phyloP scores from a whole-genome alignment of 2,888 invertebrate genomes.

The Thymelicus sylvestris region DNA sequence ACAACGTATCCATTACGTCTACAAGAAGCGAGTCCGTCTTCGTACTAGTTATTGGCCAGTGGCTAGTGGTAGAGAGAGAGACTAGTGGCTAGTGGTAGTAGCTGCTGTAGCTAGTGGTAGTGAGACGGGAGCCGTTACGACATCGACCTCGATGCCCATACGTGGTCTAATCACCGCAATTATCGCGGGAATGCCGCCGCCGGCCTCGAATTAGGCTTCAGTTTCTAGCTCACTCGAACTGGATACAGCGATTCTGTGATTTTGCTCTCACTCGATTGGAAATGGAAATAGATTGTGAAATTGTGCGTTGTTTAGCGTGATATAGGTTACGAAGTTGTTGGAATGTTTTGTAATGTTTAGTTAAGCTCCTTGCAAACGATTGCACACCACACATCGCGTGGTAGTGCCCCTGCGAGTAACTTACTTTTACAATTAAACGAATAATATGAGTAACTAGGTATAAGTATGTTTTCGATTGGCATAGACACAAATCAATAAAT shows the following conservation, averaged over 20 bases:
- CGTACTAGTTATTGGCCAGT: neutral
- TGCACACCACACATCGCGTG: too few species aligned
- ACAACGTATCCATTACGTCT: slow-evolving; percentile 4
- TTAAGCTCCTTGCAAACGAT: too few species aligned
- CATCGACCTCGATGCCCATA: slow-evolving; percentile 28
- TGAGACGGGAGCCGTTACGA: slow-evolving; percentile 22
- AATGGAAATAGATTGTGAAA: slow-evolving; percentile 11
- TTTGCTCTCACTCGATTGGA: slow-evolving; percentile 20
- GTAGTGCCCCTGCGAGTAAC: too few species aligned
- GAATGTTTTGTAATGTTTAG: too few species aligned
- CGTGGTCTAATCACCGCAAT: slow-evolving; percentile 29
- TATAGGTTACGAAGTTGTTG: too few species aligned
- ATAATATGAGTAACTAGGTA: too few species aligned
- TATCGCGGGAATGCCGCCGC: slow-evolving; percentile 31
- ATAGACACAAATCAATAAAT: too few species aligned
- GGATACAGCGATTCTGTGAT: slow-evolving; percentile 12
- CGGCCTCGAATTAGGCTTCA: slow-evolving; percentile 23
- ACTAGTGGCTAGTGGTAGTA: neutral
- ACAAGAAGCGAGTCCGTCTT: slow-evolving; percentile 4
- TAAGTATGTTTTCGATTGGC: too few species aligned
- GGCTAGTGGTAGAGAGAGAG: neutral
- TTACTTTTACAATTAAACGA: too few species aligned
- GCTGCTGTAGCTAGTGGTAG: neutral
- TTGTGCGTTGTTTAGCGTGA: neutral
- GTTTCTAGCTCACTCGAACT: slow-evolving; percentile 19